Evolutionary conservation across 2,113 vertebrate genomes (phyloP), one percentile per base, ranked within the genome.

Genomic region (Halichoerus grypus): DNA sequence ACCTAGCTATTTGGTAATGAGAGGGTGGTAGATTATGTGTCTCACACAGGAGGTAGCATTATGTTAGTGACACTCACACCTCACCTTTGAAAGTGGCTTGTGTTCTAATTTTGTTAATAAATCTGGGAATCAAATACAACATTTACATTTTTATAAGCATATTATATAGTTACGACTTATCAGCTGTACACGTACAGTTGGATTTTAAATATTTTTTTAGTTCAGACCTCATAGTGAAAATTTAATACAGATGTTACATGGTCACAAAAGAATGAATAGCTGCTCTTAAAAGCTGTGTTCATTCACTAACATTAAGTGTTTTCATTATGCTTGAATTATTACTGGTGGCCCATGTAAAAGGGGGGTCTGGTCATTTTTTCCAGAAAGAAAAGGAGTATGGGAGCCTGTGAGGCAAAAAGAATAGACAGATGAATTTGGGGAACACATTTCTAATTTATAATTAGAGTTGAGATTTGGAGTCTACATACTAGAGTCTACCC

Each of bases 1-100:
- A 49, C 71, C 33, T 42, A 81, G 91, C 65, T 88, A 42, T 96
- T 97, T 97, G 76, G 76, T 94, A 98, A 97, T 95, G 85, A 97
- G 83, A 71, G 69, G 77, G 92, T 96, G 85, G 49, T 71, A 63
- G 53, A 26, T 42, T 55, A 79, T 39, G 51, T 81, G 36, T 61
- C 74, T 95, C 59, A 33, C 87, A 82, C 26, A 33, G 77, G 39
- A 90, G 71, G 72, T n/a, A 90, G 53, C 67, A 87, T 97, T 74
- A 83, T 77, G 83, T 89, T 77, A 79, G 90, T 65, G 76, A 86
- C 59, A 97, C 49, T 61, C 57, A 26, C 13, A 46, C 86, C 80
- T 96, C 90, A 81, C 51, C 33, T 92, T 74, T 94, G 67, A 94
- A n/a, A 79, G 71, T 87, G 55, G 53, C 33, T 93, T 94, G 28